Evolutionary conservation across 1,140 invertebrate species (phyloP).

Genomic region (Drosophila arawakana): DNA sequence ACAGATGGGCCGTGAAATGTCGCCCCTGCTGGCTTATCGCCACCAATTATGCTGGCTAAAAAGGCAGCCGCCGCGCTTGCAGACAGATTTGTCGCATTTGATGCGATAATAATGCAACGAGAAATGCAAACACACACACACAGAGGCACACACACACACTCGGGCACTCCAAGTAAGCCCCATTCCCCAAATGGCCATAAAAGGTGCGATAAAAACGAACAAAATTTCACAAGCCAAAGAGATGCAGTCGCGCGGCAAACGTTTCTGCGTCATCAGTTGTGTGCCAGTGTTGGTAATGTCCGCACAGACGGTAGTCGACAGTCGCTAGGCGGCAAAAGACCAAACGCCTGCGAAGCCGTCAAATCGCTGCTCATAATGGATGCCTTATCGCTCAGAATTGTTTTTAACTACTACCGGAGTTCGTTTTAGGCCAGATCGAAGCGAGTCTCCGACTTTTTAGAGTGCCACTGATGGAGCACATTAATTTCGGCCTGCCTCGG

Average conservation of each 20-base stretch:
- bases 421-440: slow-evolving; percentile 62
- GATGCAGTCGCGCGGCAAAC: slow-evolving; percentile 42
- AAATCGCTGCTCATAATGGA: slow-evolving; percentile 83
- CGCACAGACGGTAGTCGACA: slow-evolving; percentile 27
- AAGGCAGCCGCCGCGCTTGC: slow-evolving; percentile 63
- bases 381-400: slow-evolving; percentile 78
- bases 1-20: slow-evolving; percentile 49
- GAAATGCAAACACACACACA: slow-evolving; percentile 45
- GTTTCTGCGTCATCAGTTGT: slow-evolving; percentile 53
- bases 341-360: slow-evolving; percentile 76
- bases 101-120: slow-evolving; percentile 73
- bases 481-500: slow-evolving; percentile 62
- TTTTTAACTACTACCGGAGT: slow-evolving; percentile 82
- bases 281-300: slow-evolving; percentile 45
- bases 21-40: slow-evolving; percentile 57
- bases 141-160: slow-evolving; percentile 33
- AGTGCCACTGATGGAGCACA: slow-evolving; percentile 73
- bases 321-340: slow-evolving; percentile 73
- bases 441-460: slow-evolving; percentile 33
- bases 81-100: slow-evolving; percentile 83
- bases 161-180: background rate
- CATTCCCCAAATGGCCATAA: slow-evolving; percentile 61
- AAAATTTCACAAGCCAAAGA: slow-evolving; percentile 75
- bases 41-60: slow-evolving; percentile 75
- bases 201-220: slow-evolving; percentile 79